phyloP scores from a whole-genome alignment of 1,140 invertebrate genomes.

The Drosophila punjabiensis region DNA sequence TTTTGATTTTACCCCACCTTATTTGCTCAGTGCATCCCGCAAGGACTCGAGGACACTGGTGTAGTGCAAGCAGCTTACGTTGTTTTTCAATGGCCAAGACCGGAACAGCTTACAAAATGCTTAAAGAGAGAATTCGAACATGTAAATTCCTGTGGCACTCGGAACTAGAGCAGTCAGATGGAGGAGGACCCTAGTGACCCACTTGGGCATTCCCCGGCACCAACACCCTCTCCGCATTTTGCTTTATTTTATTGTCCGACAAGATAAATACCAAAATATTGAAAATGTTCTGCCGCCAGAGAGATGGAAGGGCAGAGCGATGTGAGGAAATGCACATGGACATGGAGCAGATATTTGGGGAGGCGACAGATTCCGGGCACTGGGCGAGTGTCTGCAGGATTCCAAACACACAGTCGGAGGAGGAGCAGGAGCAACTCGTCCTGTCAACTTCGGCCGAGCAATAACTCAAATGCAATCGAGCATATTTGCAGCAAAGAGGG shows the following conservation, averaged over 20 bases:
- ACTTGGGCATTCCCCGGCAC: constrained; percentile 32
- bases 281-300: constrained; percentile 56
- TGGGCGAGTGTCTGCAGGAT: constrained; percentile 5
- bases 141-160: constrained; percentile 74
- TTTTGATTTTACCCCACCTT: not conserved
- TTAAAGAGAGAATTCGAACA: constrained; percentile 63
- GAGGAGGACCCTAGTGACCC: constrained; percentile 58
- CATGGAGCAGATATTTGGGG: constrained; percentile 20
- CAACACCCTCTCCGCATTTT: constrained; percentile 42
- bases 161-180: constrained; percentile 35
- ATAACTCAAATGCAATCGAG: constrained; percentile 83
- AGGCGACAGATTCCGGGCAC: constrained; percentile 4
- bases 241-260: constrained; percentile 83
- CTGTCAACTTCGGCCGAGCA: constrained; percentile 66
- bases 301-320: not conserved
- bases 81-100: constrained; percentile 37
- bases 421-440: constrained; percentile 1
- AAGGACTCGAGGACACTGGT: not conserved
- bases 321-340: constrained; percentile 29
- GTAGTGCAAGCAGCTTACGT: constrained; percentile 32
- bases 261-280: constrained; percentile 84
- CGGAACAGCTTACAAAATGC: constrained; percentile 54
- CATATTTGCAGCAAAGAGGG: constrained; percentile 60
- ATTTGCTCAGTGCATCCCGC: not conserved
- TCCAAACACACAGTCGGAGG: not conserved